A percentile compares a stretch with the other conserved stretches of the same genome.
phyloP scores from a whole-genome alignment of 2,797 vertebrate genomes.

The Premnoplex brunnescens region DNA sequence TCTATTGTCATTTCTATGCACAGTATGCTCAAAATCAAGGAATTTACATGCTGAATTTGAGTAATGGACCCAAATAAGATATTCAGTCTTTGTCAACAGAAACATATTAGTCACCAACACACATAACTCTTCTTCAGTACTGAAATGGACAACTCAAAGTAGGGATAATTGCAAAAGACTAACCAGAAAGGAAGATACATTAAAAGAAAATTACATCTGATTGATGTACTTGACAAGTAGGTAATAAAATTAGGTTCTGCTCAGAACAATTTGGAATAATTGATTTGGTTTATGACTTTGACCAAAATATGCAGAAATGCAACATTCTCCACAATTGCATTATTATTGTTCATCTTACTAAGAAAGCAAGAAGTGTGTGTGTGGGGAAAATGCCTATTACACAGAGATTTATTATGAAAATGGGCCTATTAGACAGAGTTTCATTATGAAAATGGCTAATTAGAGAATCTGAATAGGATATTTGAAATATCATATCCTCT shows the following conservation, averaged over 20 bases:
- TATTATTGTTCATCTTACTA: not conserved
- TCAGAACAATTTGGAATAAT: conserved; percentile 33
- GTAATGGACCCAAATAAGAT: conserved; percentile 39
- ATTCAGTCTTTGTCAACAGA: conserved; percentile 38
- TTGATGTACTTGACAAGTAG: conserved; percentile 46
- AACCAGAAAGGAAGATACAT: conserved; percentile 19
- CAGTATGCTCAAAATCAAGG: not conserved
- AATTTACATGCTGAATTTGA: conserved; percentile 17
- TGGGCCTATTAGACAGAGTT: not conserved
- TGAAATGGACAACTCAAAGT: conserved; percentile 6
- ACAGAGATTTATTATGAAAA: not conserved
- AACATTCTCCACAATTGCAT: not conserved
- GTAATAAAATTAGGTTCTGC: conserved; percentile 52
- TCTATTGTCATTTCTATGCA: not conserved
- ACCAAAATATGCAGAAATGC: not conserved
- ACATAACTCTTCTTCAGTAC: not conserved
- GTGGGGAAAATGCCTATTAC: not conserved
- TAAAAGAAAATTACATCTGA: conserved; percentile 13
- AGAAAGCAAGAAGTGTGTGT: not conserved
- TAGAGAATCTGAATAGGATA: not conserved
- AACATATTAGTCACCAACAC: conserved; percentile 8
- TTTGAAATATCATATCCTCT: not conserved
- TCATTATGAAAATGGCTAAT: not conserved
- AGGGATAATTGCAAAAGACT: conserved; percentile 32
- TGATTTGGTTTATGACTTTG: conserved; percentile 36